A percentile compares a stretch with the other conserved stretches of the same genome.
Evolutionary conservation across 2,888 invertebrate species (phyloP).

Genomic region (Argyra leucocephala): DNA sequence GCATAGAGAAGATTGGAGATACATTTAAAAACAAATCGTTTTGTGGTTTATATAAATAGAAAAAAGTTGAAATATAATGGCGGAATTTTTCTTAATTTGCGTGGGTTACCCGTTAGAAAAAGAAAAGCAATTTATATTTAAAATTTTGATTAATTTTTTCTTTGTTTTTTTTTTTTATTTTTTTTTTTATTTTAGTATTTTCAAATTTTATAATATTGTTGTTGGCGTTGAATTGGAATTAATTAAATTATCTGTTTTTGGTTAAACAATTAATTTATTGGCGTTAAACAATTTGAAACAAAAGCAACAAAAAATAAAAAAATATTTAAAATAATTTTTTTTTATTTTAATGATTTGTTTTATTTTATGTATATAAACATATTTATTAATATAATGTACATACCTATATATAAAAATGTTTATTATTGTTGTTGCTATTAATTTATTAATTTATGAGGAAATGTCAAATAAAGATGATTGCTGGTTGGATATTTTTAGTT

Average conservation of each 20-base stretch:
- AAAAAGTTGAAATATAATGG: too few relatives aligned
- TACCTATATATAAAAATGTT: too few relatives aligned
- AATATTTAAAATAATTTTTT: too few relatives aligned
- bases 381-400: not conserved
- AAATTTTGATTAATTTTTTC: not conserved
- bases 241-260: not conserved
- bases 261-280: constrained; percentile 4
- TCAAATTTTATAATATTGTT: too few relatives aligned
- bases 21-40: too few relatives aligned
- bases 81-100: not conserved
- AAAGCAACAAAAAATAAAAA: too few relatives aligned
- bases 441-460: not conserved
- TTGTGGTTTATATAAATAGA: too few relatives aligned
- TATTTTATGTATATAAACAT: not conserved
- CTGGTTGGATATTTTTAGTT: too few relatives aligned
- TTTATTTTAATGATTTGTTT: not conserved
- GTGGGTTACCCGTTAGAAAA: not conserved
- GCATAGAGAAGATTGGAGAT: too few relatives aligned
- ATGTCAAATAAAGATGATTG: not conserved
- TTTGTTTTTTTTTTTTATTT: not conserved
- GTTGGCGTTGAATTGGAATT: not conserved
- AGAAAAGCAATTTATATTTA: not conserved
- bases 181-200: not conserved
- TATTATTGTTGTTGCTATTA: not conserved
- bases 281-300: constrained; percentile 2